These are phyloP conservation scores for Stomatorhinus ivindoensis DNA, from an alignment of 2,113 vertebrate species.

Conservation along the genomic window DNA sequence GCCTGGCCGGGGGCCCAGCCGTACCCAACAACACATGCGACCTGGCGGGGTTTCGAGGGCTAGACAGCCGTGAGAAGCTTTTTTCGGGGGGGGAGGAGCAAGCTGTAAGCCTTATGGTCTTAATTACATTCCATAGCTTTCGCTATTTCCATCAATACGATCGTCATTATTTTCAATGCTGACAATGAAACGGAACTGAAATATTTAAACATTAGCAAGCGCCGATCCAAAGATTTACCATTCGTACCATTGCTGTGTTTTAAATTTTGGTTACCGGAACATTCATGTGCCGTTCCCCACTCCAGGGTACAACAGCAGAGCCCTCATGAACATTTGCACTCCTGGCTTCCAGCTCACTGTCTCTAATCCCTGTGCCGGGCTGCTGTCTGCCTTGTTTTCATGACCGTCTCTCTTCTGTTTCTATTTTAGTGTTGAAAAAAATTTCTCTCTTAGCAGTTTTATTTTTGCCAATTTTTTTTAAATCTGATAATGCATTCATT, in stretches of 20 bases:
- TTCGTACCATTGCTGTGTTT: neutral
- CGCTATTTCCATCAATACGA: neutral
- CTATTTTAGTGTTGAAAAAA: neutral
- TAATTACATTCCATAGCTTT: neutral
- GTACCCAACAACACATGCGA: neutral
- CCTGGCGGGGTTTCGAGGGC: neutral
- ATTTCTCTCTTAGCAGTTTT: neutral
- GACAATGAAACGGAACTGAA: neutral
- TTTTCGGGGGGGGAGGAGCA: neutral
- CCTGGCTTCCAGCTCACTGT: neutral
- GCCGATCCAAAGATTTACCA: neutral
- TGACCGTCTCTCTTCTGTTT: neutral
- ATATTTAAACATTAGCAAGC: neutral
- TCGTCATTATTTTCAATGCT: neutral
- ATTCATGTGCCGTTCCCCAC: neutral
- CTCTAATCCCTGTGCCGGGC: neutral
- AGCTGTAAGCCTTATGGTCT: neutral
- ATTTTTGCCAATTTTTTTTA: neutral
- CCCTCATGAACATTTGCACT: neutral
- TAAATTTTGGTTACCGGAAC: neutral
- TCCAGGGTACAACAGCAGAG: neutral
- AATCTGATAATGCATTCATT: neutral
- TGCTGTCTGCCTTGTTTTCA: neutral
- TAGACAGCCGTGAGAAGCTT: neutral
- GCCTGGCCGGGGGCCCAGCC: neutral